phyloP scores from a whole-genome alignment of 2,797 vertebrate species.

The Tarsius wallacei region DNA sequence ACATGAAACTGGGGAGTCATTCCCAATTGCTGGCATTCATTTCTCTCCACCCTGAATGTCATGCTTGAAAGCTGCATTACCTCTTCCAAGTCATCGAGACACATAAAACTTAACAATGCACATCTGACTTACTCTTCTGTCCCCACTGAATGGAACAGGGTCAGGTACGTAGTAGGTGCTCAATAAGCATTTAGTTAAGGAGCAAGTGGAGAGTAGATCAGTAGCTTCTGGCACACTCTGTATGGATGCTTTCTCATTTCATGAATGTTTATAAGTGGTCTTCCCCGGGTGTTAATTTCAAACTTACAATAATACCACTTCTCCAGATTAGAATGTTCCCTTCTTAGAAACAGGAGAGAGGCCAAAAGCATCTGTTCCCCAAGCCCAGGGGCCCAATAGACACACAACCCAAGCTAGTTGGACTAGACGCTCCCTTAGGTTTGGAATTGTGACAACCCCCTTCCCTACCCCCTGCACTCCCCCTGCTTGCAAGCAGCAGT shows the following conservation, averaged over 20 bases:
- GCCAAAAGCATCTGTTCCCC: not conserved
- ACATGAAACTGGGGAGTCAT: rapidly evolving
- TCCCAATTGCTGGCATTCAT: not conserved
- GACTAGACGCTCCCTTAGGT: not conserved
- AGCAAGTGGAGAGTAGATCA: not conserved
- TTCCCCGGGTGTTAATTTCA: not conserved
- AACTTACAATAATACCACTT: not conserved
- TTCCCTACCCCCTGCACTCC: not conserved
- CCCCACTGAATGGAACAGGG: not conserved
- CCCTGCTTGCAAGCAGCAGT: rapidly evolving
- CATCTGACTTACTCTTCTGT: not conserved
- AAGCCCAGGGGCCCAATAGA: no score
- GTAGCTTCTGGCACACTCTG: not conserved
- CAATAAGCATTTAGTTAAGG: not conserved
- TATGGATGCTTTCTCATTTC: not conserved
- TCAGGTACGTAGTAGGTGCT: not conserved
- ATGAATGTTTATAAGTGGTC: not conserved
- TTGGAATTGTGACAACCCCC: not conserved
- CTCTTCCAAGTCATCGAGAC: not conserved
- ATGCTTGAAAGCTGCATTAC: not conserved
- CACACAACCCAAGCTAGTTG: not conserved
- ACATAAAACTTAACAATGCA: rapidly evolving
- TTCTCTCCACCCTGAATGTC: not conserved
- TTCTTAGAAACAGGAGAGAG: slow-evolving; percentile 17
- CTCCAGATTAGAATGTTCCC: not conserved